phyloP scores from a whole-genome alignment of 1,140 invertebrate genomes.

The Drosophila albomicans region DNA sequence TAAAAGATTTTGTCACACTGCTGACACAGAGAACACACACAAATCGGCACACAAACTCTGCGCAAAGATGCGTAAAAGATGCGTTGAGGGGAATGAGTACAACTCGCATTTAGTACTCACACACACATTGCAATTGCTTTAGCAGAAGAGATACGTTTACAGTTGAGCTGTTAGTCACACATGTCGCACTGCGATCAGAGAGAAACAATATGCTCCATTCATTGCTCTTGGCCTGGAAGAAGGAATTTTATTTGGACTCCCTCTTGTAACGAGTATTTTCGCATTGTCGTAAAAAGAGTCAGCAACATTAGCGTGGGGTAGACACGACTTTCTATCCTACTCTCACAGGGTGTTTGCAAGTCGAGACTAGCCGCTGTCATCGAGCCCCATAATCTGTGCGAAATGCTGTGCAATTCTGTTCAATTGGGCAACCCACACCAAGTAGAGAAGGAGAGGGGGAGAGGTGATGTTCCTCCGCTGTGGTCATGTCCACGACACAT shows the following conservation, averaged over 20 bases:
- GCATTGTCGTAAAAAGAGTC: too few relatives aligned
- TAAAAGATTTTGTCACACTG: constrained; percentile 42
- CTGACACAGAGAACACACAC: constrained; percentile 17
- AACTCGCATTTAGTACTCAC: constrained; percentile 9
- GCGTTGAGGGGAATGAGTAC: not conserved
- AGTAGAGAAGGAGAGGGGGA: not conserved
- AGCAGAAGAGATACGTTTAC: constrained; percentile 26
- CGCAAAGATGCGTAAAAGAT: constrained; percentile 35
- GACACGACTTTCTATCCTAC: not conserved
- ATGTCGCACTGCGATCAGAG: constrained; percentile 45
- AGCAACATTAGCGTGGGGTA: not conserved
- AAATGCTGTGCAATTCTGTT: constrained; percentile 49
- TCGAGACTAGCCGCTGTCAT: constrained; percentile 10
- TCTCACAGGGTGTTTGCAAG: constrained; percentile 13
- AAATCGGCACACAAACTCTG: constrained; percentile 15
- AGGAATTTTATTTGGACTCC: constrained; percentile 38
- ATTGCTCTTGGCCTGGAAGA: constrained; percentile 4
- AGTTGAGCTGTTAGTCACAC: constrained; percentile 56
- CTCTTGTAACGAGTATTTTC: constrained; percentile 13
- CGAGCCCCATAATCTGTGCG: constrained; percentile 53
- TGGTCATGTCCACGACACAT: constrained; percentile 51
- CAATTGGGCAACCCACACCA: constrained; percentile 37
- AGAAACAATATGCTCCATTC: constrained; percentile 45
- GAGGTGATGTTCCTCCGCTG: constrained; percentile 6
- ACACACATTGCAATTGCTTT: constrained; percentile 21